Percentiles rank a stretch among this genome's conserved stretches.
Evolutionary conservation across 2,113 vertebrate genomes (phyloP).

Genomic region (Centropus bengalensis): DNA sequence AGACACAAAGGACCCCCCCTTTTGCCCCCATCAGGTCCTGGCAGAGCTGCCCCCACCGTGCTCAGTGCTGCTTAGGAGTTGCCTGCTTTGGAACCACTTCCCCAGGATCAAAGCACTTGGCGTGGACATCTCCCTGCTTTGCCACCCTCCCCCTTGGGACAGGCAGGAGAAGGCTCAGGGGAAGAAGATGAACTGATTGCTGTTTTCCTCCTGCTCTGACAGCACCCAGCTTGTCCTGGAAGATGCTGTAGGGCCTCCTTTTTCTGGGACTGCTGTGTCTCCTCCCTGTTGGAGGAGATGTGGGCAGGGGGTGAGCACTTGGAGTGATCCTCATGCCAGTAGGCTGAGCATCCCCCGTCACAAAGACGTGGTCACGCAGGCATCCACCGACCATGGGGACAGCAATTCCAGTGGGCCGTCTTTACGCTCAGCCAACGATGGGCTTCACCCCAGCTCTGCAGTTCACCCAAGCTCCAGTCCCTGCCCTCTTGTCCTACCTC

Average conservation of each 20-base stretch:
- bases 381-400: neutral
- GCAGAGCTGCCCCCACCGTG: neutral
- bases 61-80: neutral
- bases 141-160: neutral
- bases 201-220: neutral
- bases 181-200: neutral
- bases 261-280: neutral
- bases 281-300: neutral
- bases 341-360: neutral
- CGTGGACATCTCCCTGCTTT: neutral
- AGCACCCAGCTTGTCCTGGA: neutral
- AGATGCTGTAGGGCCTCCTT: neutral
- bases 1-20: neutral
- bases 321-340: neutral
- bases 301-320: neutral
- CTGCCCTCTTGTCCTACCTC: neutral
- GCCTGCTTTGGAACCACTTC: neutral
- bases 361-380: neutral
- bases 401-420: neutral
- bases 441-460: neutral
- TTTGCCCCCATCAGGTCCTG: neutral
- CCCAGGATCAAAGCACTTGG: fast-evolving
- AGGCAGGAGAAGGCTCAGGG: neutral
- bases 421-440: neutral
- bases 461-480: neutral